Evolutionary conservation across 2,113 vertebrate genomes (phyloP), one percentile per base, ranked within the genome.

Genomic region (Sinocyclocheilus grahami): DNA sequence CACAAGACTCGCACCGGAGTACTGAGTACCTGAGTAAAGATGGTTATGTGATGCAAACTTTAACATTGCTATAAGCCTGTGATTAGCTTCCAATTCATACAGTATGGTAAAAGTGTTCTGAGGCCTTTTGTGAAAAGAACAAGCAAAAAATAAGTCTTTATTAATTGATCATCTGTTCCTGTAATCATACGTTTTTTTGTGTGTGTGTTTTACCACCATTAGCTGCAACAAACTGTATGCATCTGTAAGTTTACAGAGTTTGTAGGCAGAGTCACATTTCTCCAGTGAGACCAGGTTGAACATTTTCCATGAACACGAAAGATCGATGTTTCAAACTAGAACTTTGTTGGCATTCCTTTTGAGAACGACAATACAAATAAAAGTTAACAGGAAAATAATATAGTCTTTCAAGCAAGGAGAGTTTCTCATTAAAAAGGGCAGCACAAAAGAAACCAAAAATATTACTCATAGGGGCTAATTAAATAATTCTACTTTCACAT

Each of bases 381-480:
- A 86, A 87, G 67, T 81, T 74, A 48, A 65, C 30, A 22, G 20
- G 14, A 77, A 86, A 89, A 90, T 84, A 88, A 90, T 77, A 89
- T 91, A 78, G 8, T 18, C 62, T 88, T 84, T 71, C 22, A 63
- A 79, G 74, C 39, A 83, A 60, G 80, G 82, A 85, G 55, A 85
- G 60, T 78, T 86, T 85, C 80, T 82, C 55, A 85, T 86, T 86
- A 88, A 90, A 90, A 86, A 78, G 86, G 87, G 78, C 37, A 12
- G 86, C 85, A 89, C 67, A 87, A 33, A 76, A 85, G 83, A 91
- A 92, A 89, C 91, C 83, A 92, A 92, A 91, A 92, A 89, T 88
- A 90, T 91, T 93, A 92, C 89, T 90, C 86, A 86, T 88, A 91
- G 90, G 89, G 89, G 90, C 90, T 92, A 91, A 92, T 88, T 88